A percentile compares a stretch with the other conserved stretches of the same genome.
Conservation (phyloP, 1,140 invertebrate species). For the Caenorhabditis latens region DNA sequence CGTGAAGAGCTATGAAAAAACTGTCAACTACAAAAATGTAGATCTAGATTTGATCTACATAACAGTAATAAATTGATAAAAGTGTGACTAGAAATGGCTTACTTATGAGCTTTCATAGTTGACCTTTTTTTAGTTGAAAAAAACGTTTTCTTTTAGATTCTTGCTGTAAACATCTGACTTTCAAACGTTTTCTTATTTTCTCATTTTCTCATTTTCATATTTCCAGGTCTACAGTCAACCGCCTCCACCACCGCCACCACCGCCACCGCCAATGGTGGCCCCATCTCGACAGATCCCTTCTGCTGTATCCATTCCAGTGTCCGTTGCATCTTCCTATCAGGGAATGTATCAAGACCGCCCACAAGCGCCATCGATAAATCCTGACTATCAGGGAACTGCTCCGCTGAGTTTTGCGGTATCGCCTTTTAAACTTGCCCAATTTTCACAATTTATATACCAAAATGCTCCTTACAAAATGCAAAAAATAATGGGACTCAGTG, state of each 20-base stretch:
- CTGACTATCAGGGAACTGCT: constrained; percentile 38
- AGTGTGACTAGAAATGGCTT: too few relatives aligned
- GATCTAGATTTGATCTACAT: too few relatives aligned
- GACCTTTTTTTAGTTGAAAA: too few relatives aligned
- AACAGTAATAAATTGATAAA: too few relatives aligned
- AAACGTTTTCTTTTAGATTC: too few relatives aligned
- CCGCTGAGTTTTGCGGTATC: constrained; percentile 30
- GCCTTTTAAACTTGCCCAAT: not conserved
- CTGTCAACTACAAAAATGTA: too few relatives aligned
- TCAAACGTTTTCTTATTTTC: not conserved
- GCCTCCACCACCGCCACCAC: not conserved
- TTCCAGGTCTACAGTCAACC: constrained; percentile 6
- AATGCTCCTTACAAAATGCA: too few relatives aligned
- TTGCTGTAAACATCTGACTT: too few relatives aligned
- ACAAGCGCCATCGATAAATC: constrained; percentile 35
- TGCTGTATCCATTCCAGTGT: not conserved
- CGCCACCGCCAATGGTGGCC: not conserved
- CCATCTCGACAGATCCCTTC: constrained; percentile 18
- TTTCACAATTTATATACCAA: too few relatives aligned
- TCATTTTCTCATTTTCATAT: not conserved
- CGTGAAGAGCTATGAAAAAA: too few relatives aligned
- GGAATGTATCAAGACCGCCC: constrained; percentile 39
- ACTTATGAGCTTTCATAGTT: too few relatives aligned
- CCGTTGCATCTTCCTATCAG: constrained; percentile 9
- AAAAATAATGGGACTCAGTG: too few relatives aligned